Conservation (phyloP, 92 coral and sea anemone species). For the Umimayanthus chanpuru region DNA sequence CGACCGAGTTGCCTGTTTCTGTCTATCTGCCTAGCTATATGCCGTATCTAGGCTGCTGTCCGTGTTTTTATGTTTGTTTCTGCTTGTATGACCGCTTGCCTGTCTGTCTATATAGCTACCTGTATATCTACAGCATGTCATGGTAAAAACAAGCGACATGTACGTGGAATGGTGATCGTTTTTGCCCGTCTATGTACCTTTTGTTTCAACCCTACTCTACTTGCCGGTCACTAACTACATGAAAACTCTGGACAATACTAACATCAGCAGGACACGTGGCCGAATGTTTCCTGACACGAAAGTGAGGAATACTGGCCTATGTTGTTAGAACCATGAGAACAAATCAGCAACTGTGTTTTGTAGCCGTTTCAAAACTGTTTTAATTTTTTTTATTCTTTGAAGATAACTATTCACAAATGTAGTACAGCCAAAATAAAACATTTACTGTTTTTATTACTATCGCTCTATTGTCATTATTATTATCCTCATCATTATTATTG, state of each 20-base stretch:
- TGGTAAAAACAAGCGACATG: not conserved
- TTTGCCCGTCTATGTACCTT: not conserved
- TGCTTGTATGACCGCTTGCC: not conserved
- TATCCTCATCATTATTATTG: too few species aligned
- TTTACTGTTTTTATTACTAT: too few species aligned
- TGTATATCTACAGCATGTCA: not conserved
- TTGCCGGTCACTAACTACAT: not conserved
- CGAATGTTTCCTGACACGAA: not conserved
- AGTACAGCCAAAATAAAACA: too few species aligned
- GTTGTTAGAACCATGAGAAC: not conserved
- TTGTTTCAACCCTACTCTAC: not conserved
- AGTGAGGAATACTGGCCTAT: conserved; percentile 13
- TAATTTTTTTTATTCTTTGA: too few species aligned
- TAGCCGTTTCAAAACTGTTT: not conserved
- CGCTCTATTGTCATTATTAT: too few species aligned
- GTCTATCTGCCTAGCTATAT: not conserved
- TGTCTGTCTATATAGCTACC: not conserved
- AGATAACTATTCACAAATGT: too few species aligned
- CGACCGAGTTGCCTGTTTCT: not conserved
- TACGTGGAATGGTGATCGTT: not conserved
- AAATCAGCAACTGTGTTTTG: not conserved
- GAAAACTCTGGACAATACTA: not conserved
- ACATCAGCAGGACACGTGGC: conserved; percentile 25
- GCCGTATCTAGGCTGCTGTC: not conserved
- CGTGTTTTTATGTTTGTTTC: not conserved